Conservation (phyloP, 2,113 vertebrate species). For the Leptocoma aspasia region DNA sequence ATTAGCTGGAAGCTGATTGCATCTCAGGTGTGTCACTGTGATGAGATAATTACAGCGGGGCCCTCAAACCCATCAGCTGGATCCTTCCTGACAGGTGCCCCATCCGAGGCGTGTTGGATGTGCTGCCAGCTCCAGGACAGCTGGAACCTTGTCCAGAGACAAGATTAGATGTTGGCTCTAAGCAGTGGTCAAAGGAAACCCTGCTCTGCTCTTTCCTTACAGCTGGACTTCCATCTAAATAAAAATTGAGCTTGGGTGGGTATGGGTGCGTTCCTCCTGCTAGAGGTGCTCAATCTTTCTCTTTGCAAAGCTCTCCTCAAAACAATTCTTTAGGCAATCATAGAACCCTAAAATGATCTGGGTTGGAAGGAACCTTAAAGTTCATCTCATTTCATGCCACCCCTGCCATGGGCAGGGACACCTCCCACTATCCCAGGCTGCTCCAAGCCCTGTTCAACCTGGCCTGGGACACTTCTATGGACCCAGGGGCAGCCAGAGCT, state of each 20-base stretch:
- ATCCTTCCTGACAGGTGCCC: neutral
- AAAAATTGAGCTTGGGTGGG: neutral
- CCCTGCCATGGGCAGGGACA: neutral
- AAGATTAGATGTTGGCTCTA: neutral
- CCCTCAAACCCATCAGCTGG: neutral
- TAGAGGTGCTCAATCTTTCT: neutral
- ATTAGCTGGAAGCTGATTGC: neutral
- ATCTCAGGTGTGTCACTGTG: neutral
- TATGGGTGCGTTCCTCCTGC: neutral
- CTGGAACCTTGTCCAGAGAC: neutral
- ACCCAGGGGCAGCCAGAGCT: neutral
- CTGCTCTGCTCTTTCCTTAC: neutral
- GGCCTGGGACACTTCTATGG: neutral
- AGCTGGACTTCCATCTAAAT: too few species aligned
- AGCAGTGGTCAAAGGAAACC: neutral
- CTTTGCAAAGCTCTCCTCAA: neutral
- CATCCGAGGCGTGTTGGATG: accelerated
- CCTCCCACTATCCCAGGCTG: accelerated
- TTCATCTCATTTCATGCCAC: accelerated
- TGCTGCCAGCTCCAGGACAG: neutral
- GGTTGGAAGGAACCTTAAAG: neutral
- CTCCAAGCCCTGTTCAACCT: neutral
- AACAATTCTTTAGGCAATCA: neutral
- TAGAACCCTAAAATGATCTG: neutral
- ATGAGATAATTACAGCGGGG: neutral